Evolutionary conservation across 2,888 invertebrate genomes (phyloP), one percentile per base, ranked within the genome.

Genomic region (Diplolepis rosae): DNA sequence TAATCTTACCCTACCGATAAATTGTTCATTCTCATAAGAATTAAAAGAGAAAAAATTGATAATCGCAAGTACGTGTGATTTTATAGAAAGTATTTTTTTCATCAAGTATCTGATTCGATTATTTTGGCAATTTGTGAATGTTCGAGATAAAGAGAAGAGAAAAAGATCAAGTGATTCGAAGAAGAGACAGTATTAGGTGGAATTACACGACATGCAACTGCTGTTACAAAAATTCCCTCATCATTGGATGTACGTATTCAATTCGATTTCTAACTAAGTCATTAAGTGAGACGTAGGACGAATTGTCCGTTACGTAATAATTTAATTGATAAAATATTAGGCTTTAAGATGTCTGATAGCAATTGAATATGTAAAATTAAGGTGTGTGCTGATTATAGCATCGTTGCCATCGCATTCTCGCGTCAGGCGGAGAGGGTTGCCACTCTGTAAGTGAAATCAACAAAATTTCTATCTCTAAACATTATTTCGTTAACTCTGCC

Each of bases 311-410:
- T 42, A 67, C 39, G 78, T 82, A 78, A 82, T 83, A 80, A 77
- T 79, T 74, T 83, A 80, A 79, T 74, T 83, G 79, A 79, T 82
- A 78, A 69, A 74, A 80, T 75, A 80, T 78, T 84, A 84, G 82
- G 82, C 79, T 83, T 75, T 86, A 86, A 86, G 83, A 80, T 84
- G 79, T 83, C 83, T 84, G 83, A 82, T 83, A 83, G 82, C 80
- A 80, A 73, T 77, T 74, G 72, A 76, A 74, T 67, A 72, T 80
- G 77, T 82, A 80, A 86, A 84, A 79, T 84, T 83, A 84, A 85
- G 85, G 84, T 88, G 86, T 86, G 83, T 87, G 88, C 88, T 87
- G 88, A 85, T 87, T 87, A 83, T 87, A 88, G 88, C 88, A 85
- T 87, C 86, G 83, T 87, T 88, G 85, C 79, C 88, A 86, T 86